Percentiles rank a stretch among this genome's conserved stretches.
Conservation (phyloP, 1,140 invertebrate species). For the Drosophila parabipectinata region DNA sequence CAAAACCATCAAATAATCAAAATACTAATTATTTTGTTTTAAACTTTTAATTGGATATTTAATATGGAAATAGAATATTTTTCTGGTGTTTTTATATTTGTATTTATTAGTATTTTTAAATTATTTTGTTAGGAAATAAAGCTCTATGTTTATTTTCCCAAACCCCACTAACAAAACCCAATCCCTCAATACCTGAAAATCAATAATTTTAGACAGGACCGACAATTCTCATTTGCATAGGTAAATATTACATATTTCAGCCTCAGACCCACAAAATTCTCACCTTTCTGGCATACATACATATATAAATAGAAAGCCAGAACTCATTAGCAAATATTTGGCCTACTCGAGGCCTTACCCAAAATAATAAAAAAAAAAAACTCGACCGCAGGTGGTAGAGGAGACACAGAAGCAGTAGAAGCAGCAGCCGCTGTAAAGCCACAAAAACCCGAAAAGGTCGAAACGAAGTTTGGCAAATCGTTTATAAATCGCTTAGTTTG, state of each 20-base stretch:
- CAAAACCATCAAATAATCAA: background rate
- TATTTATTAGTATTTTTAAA: background rate
- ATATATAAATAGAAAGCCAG: conserved; percentile 60
- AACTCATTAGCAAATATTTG: conserved; percentile 81
- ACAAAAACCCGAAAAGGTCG: conserved; percentile 57
- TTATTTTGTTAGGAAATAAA: background rate
- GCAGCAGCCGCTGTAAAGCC: conserved; percentile 36
- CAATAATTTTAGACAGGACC: conserved; percentile 28
- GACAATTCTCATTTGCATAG: conserved; percentile 49
- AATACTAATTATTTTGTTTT: background rate
- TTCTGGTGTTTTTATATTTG: background rate
- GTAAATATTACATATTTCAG: conserved; percentile 52
- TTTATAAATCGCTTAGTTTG: conserved; percentile 78
- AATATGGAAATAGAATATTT: background rate
- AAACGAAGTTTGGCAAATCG: conserved; percentile 72
- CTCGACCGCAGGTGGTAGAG: conserved; percentile 50
- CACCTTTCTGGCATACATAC: conserved; percentile 43
- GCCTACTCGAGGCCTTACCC: conserved; percentile 29
- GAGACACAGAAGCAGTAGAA: conserved; percentile 11
- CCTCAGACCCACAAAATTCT: conserved; percentile 33
- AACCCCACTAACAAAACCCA: background rate
- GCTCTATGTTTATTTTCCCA: background rate
- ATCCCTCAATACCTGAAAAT: conserved; percentile 17
- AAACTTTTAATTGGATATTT: conserved; percentile 1
- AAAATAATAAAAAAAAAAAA: conserved; percentile 46